Percentiles rank a stretch among this genome's conserved stretches.
phyloP scores from a whole-genome alignment of 2,797 vertebrate genomes.

The Euthynnus affinis region DNA sequence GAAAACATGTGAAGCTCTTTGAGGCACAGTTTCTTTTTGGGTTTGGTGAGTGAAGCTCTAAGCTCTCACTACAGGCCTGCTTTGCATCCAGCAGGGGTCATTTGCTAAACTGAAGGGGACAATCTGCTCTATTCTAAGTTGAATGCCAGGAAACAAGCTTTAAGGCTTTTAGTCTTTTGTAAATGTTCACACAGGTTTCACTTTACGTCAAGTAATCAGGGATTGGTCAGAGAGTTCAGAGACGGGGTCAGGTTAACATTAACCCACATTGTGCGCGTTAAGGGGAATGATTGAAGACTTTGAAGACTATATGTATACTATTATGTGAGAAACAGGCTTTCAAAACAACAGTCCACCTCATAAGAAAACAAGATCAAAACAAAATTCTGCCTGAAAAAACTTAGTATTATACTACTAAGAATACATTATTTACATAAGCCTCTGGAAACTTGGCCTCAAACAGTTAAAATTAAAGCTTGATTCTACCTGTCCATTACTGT shows the following conservation, averaged over 20 bases:
- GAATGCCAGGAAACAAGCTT: conserved; percentile 66
- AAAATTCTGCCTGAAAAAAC: not conserved
- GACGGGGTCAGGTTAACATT: conserved; percentile 54
- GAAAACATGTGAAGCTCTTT: conserved; percentile 45
- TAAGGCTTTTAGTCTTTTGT: conserved; percentile 51
- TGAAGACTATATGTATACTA: conserved; percentile 24
- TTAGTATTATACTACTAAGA: not conserved
- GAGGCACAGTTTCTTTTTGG: conserved; percentile 46
- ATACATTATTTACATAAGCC: not conserved
- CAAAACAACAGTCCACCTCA: conserved; percentile 1
- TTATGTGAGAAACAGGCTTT: conserved; percentile 12
- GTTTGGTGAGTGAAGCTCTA: conserved; percentile 52
- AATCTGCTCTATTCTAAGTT: conserved; percentile 65
- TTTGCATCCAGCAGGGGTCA: conserved; percentile 74
- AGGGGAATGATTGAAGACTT: conserved; percentile 50
- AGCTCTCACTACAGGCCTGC: conserved; percentile 46
- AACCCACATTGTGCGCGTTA: conserved; percentile 51
- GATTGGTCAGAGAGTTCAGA: conserved; percentile 40
- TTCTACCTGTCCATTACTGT: not conserved
- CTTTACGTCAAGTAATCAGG: conserved; percentile 54
- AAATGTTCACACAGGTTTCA: conserved; percentile 62
- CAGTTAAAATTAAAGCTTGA: not conserved
- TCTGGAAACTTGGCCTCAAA: not conserved
- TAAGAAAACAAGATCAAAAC: conserved; percentile 16
- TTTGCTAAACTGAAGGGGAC: conserved; percentile 71